Evolutionary conservation across 2,888 invertebrate genomes (phyloP), one percentile per base, ranked within the genome.

Genomic region (Apodemia mormo): DNA sequence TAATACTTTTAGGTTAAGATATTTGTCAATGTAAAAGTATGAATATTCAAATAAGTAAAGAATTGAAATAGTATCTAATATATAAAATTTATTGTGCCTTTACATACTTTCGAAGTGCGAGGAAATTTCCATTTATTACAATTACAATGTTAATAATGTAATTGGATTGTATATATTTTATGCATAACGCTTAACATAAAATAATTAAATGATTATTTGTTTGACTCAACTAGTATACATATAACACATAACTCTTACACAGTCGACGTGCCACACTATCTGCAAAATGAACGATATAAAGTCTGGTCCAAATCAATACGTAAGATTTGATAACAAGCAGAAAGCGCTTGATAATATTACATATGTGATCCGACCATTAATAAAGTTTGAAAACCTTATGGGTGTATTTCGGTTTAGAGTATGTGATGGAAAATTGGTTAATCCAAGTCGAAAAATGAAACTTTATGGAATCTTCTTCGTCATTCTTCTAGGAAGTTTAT

Each of bases 371-470:
- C 80, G 77, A 69, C 84, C 84, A 1, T 71, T 80, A 8, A 33
- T 83, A 2, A 49, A 76, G 33, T 49, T 80, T 37, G 86, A 87
- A 75, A 76, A 79, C 68, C 45, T 74, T 12, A 85, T 78, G 69
- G 88, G 88, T 43, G 82, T 87, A 75, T 82, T 81, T 56, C 75
- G 87, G 75, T 84, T 83, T 68, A 76, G 77, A 45, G 64, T 77
- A 12, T 74, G 72, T 0, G 73, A 81, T 33, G 79, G 78, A 40
- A 72, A 77, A 30, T 40, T 85, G 22, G 43, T 75, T 3, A 72
- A 77, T 2, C 76, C 82, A 33, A 80, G 69, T 43, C 77, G 72
- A 70, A 73, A 56, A 58, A 80, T 82, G 78, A 88, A 85, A 74
- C 12, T 76, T 0, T 75, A 80, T 7, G 77, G 79, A 4, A 68